phyloP scores from a whole-genome alignment of 2,797 vertebrate species.

The Smutsia gigantea region DNA sequence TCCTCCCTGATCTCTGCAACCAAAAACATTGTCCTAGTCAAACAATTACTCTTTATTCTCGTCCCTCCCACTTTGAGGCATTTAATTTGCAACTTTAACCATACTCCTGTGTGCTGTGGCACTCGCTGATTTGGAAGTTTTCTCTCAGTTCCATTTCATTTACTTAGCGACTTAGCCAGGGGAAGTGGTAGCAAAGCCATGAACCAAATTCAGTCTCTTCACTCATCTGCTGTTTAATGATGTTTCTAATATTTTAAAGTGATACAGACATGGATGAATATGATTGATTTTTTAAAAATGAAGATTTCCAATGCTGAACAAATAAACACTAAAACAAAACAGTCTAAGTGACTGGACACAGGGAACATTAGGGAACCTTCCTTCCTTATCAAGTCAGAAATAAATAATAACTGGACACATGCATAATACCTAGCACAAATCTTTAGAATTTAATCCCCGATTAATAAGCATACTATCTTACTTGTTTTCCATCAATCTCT shows the following conservation, averaged over 20 bases:
- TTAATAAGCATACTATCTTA: slow-evolving; percentile 77
- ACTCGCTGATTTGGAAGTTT: not conserved
- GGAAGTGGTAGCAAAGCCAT: not conserved
- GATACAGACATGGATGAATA: slow-evolving; percentile 1
- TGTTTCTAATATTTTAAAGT: not conserved
- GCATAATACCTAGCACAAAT: not conserved
- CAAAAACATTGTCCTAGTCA: not conserved
- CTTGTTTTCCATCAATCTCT: slow-evolving; percentile 93
- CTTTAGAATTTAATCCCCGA: slow-evolving; percentile 10
- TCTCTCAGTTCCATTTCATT: not conserved
- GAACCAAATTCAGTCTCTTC: not conserved
- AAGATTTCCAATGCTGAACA: slow-evolving; percentile 38
- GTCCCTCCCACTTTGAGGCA: not conserved
- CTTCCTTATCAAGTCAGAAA: slow-evolving; percentile 41
- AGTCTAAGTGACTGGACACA: not conserved
- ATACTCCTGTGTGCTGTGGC: not conserved
- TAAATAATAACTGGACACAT: not conserved
- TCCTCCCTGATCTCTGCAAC: not conserved
- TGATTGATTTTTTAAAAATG: not conserved
- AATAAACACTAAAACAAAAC: slow-evolving; percentile 16
- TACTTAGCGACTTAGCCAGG: not conserved
- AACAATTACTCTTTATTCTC: not conserved
- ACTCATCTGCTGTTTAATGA: not conserved
- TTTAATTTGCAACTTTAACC: not conserved
- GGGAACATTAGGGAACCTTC: not conserved